Evolutionary conservation across 2,797 vertebrate genomes (phyloP).

Genomic region (Esox lucius): DNA sequence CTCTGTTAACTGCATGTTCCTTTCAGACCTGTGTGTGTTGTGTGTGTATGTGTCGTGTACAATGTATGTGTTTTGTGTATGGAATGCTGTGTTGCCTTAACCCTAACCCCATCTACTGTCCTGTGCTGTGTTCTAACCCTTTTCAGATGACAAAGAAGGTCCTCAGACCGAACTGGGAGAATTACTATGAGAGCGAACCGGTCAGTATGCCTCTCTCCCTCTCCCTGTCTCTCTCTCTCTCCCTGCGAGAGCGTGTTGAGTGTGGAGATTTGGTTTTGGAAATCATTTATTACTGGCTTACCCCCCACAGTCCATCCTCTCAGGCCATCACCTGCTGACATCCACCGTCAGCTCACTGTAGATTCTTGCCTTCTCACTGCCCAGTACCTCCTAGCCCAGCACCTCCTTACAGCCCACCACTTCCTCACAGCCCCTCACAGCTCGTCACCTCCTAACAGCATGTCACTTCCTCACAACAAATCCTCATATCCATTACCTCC

Average conservation of each 20-base stretch:
- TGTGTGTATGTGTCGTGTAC: too few species aligned
- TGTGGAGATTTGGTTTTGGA: constrained; percentile 10
- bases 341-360: too few species aligned
- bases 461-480: too few species aligned
- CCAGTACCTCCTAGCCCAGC: too few species aligned
- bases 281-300: constrained; percentile 27
- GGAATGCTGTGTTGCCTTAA: constrained; percentile 60
- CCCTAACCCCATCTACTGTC: constrained; percentile 56
- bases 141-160: constrained; percentile 87
- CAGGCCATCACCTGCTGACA: too few species aligned
- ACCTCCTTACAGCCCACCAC: constrained; percentile 21
- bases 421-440: not conserved
- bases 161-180: constrained; percentile 91
- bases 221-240: constrained; percentile 24
- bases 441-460: too few species aligned
- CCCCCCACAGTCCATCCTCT: constrained; percentile 1
- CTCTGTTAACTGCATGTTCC: constrained; percentile 45
- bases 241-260: constrained; percentile 36
- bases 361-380: too few species aligned
- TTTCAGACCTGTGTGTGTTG: constrained; percentile 22
- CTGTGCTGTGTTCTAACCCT: constrained; percentile 48
- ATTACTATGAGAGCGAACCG: constrained; percentile 94
- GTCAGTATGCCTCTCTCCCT: constrained; percentile 82
- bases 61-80: constrained; percentile 21
- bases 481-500: too few species aligned